Conservation (phyloP, 2,888 invertebrate species). For the Leptopilina drosophilae region DNA sequence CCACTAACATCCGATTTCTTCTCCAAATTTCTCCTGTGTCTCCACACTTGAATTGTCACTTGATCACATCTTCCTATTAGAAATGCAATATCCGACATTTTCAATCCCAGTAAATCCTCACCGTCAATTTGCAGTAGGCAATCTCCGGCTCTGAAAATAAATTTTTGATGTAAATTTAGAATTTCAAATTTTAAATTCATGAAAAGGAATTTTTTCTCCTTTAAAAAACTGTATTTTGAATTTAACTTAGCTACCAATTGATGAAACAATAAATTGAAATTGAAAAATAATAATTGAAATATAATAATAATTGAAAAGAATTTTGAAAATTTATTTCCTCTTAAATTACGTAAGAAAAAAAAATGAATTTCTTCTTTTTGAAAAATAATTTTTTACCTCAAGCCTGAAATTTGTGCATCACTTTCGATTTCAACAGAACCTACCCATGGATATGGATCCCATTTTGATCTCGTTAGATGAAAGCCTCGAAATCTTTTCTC, state of each 20-base stretch:
- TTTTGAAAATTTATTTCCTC: too few relatives aligned
- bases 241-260: too few relatives aligned
- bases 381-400: conserved; percentile 74
- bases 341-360: too few relatives aligned
- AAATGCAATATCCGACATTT: conserved; percentile 78
- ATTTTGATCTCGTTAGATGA: conserved; percentile 85
- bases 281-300: too few relatives aligned
- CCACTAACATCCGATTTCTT: conserved; percentile 45
- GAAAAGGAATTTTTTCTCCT: too few relatives aligned
- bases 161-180: not conserved
- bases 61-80: conserved; percentile 64
- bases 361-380: too few relatives aligned
- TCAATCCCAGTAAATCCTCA: conserved; percentile 79
- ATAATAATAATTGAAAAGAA: too few relatives aligned
- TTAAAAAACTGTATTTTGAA: too few relatives aligned
- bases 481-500: conserved; percentile 81
- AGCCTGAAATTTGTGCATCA: conserved; percentile 82
- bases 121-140: conserved; percentile 84
- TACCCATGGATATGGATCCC: conserved; percentile 91
- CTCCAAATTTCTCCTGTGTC: conserved; percentile 54
- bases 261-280: too few relatives aligned
- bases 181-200: not conserved
- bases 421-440: conserved; percentile 82
- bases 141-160: conserved; percentile 80
- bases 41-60: conserved; percentile 70